Evolutionary conservation across 2,888 invertebrate genomes (phyloP).

Genomic region (Trissolcus brochymenae): DNA sequence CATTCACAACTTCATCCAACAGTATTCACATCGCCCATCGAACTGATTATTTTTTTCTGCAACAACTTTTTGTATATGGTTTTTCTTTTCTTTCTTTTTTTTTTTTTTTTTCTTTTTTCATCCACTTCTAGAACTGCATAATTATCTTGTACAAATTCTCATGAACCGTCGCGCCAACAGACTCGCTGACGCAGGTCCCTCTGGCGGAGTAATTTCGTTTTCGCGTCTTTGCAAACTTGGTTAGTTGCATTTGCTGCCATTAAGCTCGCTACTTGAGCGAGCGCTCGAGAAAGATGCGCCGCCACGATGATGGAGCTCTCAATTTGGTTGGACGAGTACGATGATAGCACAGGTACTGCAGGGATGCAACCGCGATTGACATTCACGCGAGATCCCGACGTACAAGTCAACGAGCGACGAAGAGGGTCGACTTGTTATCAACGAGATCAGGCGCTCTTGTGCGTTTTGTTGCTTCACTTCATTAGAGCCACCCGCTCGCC

Average conservation of each 20-base stretch:
- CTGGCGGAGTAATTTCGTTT: conserved; percentile 65
- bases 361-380: conserved; percentile 34
- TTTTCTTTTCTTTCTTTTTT: too few relatives aligned
- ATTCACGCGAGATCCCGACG: conserved; percentile 33
- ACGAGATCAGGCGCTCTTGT: too few relatives aligned
- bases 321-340: conserved; percentile 49
- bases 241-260: conserved; percentile 70
- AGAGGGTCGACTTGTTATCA: conserved; percentile 5
- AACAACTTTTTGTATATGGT: too few relatives aligned
- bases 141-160: conserved; percentile 54
- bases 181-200: conserved; percentile 43
- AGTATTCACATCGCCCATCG: too few relatives aligned
- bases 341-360: conserved; percentile 35
- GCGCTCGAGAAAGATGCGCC: conserved; percentile 47
- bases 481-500: too few relatives aligned
- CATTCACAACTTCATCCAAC: too few relatives aligned
- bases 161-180: conserved; percentile 48
- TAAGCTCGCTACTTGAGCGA: conserved; percentile 61
- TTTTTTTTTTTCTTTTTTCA: too few relatives aligned
- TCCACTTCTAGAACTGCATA: conserved; percentile 48
- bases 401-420: conserved; percentile 34
- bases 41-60: too few relatives aligned
- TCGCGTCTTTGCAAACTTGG: conserved; percentile 73
- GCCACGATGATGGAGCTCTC: conserved; percentile 42
- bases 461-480: too few relatives aligned